Evolutionary conservation across 2,113 vertebrate species (phyloP).

Genomic region (Sylvilagus bachmani): DNA sequence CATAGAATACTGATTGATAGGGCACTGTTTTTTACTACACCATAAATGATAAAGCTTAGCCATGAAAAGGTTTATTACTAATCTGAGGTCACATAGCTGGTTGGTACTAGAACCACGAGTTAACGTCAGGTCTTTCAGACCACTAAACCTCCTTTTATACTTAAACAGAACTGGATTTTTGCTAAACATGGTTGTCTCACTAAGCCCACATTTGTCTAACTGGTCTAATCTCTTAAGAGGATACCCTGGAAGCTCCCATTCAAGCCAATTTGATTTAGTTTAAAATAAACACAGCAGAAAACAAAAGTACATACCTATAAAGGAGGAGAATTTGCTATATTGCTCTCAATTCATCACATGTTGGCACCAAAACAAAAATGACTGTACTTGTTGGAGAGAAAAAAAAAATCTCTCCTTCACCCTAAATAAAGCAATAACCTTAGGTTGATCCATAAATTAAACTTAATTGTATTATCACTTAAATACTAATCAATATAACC

Average conservation of each 20-base stretch:
- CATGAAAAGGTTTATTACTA: not conserved
- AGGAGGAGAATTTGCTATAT: slow-evolving; percentile 30
- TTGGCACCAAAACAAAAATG: not conserved
- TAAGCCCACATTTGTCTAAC: slow-evolving; percentile 41
- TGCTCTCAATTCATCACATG: slow-evolving; percentile 51
- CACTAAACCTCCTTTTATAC: slow-evolving; percentile 31
- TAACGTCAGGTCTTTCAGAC: not conserved
- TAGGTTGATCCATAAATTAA: slow-evolving; percentile 43
- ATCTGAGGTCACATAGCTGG: not conserved
- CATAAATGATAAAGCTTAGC: slow-evolving; percentile 10
- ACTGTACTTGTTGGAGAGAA: not conserved
- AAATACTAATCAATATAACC: slow-evolving; percentile 16
- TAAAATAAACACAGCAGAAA: slow-evolving; percentile 57
- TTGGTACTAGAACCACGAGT: not conserved
- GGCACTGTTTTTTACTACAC: not conserved
- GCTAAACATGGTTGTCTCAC: slow-evolving; percentile 34
- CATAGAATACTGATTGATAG: not conserved
- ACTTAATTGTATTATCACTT: slow-evolving; percentile 1
- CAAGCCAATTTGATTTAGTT: slow-evolving; percentile 29
- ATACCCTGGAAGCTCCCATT: slow-evolving; percentile 35
- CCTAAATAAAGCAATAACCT: slow-evolving; percentile 48
- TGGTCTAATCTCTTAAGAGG: slow-evolving; percentile 36
- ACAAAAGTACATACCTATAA: slow-evolving; percentile 33
- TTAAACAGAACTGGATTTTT: slow-evolving; percentile 55
- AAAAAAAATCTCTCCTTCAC: not conserved